Base-by-base conservation (phyloP, 2,797 vertebrate species). In the Scleropages formosus region DNA sequence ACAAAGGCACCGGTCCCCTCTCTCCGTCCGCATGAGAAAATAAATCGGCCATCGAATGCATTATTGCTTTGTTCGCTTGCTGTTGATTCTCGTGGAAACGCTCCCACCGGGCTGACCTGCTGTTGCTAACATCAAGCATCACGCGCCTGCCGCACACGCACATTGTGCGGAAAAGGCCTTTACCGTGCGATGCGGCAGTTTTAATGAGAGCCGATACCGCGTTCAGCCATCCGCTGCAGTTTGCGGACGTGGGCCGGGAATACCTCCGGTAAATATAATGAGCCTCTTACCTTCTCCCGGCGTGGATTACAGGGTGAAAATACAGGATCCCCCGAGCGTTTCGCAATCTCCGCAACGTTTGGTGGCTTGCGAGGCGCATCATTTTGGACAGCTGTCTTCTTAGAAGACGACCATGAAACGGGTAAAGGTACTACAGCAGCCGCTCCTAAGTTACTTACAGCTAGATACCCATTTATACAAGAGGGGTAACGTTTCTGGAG, bases 131-230 rank as follows among this genome's bases (percentile, higher is more conserved):
- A n/a, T 56, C 16, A 20, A 16, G 16, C 46, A 39, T 20, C 7
- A 12, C 58, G 74, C 49, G 53, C 8, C 15, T 16, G 24, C 24
- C 11, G 15, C 18, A 24, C 69, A 44, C 39, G 1, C 15, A 8
- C 4, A 15, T 16, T 65, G 31, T 1, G n/a, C 22, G 11, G 11
- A 12, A 49, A 9, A 11, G 22, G 62, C 24, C 26, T 12, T 18
- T 44, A 12, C 51, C 18, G 27, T 68, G 31, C 16, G 16, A 9
- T 66, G 24, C 10, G 1, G 26, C 15, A 0, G 65, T 60, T 31
- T 64, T 64, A 72, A 65, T 72, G 26, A 49, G 75, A 51, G 22
- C 61, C 75, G 59, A 51, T 16, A n/a, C 65, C 31, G 44, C 65
- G 63, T 39, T n/a, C n/a, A n/a, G n/a, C 31, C 31, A 39, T 39